Conservation (phyloP, 1,140 invertebrate genomes). For the Doryteuthis pealeii region DNA sequence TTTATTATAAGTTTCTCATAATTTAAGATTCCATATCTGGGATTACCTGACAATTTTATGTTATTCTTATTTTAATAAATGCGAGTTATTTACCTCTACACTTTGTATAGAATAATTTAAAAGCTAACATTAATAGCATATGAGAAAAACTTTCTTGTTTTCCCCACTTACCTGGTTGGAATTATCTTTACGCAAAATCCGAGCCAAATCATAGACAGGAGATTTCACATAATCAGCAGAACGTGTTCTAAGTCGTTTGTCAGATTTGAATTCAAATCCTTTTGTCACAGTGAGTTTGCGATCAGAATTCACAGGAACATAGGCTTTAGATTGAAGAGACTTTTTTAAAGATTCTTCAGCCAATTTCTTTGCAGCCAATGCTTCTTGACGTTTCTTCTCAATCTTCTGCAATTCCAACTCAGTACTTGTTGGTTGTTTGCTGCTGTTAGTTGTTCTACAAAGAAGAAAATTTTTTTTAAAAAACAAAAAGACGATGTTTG, state of each 20-base stretch:
- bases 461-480: too few species aligned
- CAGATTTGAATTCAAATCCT: conserved; percentile 50
- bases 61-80: too few species aligned
- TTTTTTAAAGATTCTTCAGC: conserved; percentile 43
- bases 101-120: too few species aligned
- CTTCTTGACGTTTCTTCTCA: conserved; percentile 37
- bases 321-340: conserved; percentile 27
- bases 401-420: conserved; percentile 51
- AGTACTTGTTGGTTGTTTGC: conserved; percentile 24
- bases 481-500: too few species aligned
- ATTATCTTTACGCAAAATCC: background rate
- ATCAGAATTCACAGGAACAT: conserved; percentile 26
- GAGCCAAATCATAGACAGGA: background rate
- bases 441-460: too few species aligned
- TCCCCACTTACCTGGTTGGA: background rate
- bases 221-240: conserved; percentile 20
- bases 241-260: conserved; percentile 43
- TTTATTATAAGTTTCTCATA: too few species aligned
- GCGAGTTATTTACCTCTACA: too few species aligned
- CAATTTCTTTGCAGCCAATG: conserved; percentile 40
- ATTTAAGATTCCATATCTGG: too few species aligned
- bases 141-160: too few species aligned
- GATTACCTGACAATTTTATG: too few species aligned
- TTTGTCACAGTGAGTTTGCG: conserved; percentile 39
- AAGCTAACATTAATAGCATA: too few species aligned